Base-by-base conservation (phyloP, 2,888 invertebrate species). In the Apodemia hepburni region DNA sequence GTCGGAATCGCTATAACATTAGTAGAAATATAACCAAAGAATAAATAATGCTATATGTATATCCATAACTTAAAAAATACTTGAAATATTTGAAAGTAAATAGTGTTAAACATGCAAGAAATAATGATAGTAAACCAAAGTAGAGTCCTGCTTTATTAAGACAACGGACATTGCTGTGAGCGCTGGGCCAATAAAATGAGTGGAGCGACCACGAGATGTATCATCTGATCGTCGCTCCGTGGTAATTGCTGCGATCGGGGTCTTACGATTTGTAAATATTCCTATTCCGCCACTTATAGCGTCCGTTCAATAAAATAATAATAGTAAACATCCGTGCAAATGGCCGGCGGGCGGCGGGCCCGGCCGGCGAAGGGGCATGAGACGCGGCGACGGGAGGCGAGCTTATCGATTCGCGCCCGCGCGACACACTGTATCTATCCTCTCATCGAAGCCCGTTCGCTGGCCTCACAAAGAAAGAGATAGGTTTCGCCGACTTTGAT, bases 401-500 rank as follows among this genome's bases (percentile, higher is more conserved):
- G 80, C 77, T 75, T 85, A 87, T 89, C 86, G 90, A 89, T 90
- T 87, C 85, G 87, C 89, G 90, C 89, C 85, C 85, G 89, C 91
- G 90, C 92, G 87, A 87, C 86, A 85, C 84, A 84, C 81, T 84
- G 89, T 91, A 90, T 90, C 90, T 89, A 84, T 89, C 86, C 87
- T 90, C 90, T 90, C 90, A 87, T 90, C 90, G 90, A 88, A 83
- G 87, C 87, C 84, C 88, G 87, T 77, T 86, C 78, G 84, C 84
- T 77, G 82, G 86, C 88, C 87, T 80, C 89, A 91, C 90, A 91
- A 89, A 90, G 90, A 91, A 90, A 91, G 90, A 91, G 91, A 91
- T 91, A 89, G 91, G 89, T 90, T 90, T 89, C 90, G 87, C 85
- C 85, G 89, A 88, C 88, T 90, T 89, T 90, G 91, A 90, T 89